phyloP scores from a whole-genome alignment of 64 coral and sea anemone species.

The Pachyseris speciosa region DNA sequence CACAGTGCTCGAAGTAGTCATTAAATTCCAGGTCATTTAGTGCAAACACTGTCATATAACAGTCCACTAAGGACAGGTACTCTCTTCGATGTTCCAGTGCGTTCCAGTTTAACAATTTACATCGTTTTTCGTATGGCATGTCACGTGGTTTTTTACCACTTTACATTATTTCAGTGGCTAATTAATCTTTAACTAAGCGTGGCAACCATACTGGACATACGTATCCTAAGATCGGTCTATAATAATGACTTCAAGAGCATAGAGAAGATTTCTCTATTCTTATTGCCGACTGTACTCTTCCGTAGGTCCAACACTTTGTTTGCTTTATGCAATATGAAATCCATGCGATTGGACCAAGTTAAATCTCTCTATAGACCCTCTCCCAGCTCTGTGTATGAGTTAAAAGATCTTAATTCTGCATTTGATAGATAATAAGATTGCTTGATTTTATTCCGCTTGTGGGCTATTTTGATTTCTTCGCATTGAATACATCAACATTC shows the following conservation, averaged over 20 bases:
- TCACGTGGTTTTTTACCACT: background rate
- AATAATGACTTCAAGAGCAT: too few species aligned
- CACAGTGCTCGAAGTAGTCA: slow-evolving; percentile 15
- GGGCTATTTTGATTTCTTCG: background rate
- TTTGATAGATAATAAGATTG: slow-evolving; percentile 1
- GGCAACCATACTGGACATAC: too few species aligned
- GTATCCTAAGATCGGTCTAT: too few species aligned
- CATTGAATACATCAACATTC: too few species aligned
- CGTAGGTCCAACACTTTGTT: background rate
- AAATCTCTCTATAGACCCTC: background rate
- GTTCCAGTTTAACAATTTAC: background rate
- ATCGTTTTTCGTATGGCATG: background rate
- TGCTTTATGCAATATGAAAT: background rate
- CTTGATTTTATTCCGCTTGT: background rate
- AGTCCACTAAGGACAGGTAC: background rate
- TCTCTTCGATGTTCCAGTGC: background rate
- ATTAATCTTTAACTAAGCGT: too few species aligned
- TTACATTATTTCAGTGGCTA: too few species aligned
- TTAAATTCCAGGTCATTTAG: slow-evolving; percentile 28
- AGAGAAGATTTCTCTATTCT: too few species aligned
- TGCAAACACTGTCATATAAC: background rate
- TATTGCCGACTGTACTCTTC: too few species aligned
- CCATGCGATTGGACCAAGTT: background rate
- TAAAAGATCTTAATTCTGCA: background rate
- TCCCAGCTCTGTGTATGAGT: background rate